phyloP scores from a whole-genome alignment of 2,888 invertebrate genomes.

The Mesochorus sp. region DNA sequence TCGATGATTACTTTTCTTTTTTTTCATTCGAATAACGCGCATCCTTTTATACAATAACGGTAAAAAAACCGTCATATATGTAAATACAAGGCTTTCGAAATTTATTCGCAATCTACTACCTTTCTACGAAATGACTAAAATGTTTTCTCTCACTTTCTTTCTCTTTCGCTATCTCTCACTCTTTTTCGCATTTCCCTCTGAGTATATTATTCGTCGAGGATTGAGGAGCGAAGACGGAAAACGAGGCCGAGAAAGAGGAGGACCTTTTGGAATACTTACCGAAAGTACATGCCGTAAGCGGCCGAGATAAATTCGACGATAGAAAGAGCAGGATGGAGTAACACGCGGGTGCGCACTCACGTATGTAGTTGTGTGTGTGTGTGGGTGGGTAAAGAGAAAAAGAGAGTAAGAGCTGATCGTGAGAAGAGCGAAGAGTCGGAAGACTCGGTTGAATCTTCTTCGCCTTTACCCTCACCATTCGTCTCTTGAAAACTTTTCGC shows the following conservation, averaged over 20 bases:
- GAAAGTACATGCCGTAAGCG: constrained; percentile 44
- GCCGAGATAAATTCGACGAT: constrained; percentile 43
- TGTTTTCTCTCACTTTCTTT: neutral
- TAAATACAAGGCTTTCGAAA: neutral
- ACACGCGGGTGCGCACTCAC: too few relatives aligned
- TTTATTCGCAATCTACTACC: constrained; percentile 2
- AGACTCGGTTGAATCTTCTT: constrained; percentile 42
- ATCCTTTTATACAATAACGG: too few relatives aligned
- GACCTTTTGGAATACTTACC: constrained; percentile 49
- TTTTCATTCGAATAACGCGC: neutral
- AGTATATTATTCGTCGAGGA: neutral
- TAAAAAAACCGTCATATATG: too few relatives aligned
- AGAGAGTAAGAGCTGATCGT: neutral
- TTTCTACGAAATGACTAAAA: neutral
- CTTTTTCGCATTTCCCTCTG: neutral
- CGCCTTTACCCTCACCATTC: constrained; percentile 19
- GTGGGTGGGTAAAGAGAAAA: neutral
- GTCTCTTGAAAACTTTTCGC: constrained; percentile 44
- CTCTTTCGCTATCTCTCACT: neutral
- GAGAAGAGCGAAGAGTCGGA: constrained; percentile 42
- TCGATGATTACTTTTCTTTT: too few relatives aligned
- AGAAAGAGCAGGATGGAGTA: constrained; percentile 19
- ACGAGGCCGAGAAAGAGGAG: constrained; percentile 13
- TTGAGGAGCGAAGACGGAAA: neutral
- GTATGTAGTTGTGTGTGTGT: too few relatives aligned